Base-by-base conservation (phyloP, 2,113 vertebrate species). In the Cranoglanis bouderius region DNA sequence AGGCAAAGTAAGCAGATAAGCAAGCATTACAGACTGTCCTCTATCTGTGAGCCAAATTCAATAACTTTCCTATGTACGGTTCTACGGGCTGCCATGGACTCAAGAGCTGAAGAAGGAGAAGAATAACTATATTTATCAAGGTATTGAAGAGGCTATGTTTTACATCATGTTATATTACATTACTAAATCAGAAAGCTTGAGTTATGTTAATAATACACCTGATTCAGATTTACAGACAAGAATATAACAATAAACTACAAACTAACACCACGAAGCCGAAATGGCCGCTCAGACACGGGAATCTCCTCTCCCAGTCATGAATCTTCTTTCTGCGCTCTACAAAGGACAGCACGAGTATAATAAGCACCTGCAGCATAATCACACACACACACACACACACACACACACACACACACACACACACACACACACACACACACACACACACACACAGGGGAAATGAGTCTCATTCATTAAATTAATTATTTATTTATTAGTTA, bases 231-330 rank as follows among this genome's bases (percentile, higher is more conserved):
- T 72, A 38, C 6, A 21, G 1, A 72, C n/a, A 32, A 72, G 38
- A 72, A 72, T 19, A 40, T 0, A 7, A 26, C 1, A 72, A 40
- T 19, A 40, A 75, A 43, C 18, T 26, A 26, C 24, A 40, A 40
- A 95, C 97, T 97, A 90, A 98, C 97, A 98, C 92, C 63, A 97
- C 94, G 35, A 97, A 94, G 86, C 91, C 96, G 89, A 97, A 97
- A 72, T 88, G 93, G n/a, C 94, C 92, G 1, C 84, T 77, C 55
- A 98, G 94, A 85, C 95, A 94, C 21, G 93, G 91, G 40, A 95
- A 93, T 75, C 91, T 93, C 2, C 92, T 93, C 59, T 97, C 96
- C 2, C 95, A 91, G 38, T 87, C 32, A 40, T 88, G 93, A 2
- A 2, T 88, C 26, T 92, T 91, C 7, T 53, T 87, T 93, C 95